phyloP scores from a whole-genome alignment of 2,888 invertebrate genomes.

The Euspilapteryx auroguttella region DNA sequence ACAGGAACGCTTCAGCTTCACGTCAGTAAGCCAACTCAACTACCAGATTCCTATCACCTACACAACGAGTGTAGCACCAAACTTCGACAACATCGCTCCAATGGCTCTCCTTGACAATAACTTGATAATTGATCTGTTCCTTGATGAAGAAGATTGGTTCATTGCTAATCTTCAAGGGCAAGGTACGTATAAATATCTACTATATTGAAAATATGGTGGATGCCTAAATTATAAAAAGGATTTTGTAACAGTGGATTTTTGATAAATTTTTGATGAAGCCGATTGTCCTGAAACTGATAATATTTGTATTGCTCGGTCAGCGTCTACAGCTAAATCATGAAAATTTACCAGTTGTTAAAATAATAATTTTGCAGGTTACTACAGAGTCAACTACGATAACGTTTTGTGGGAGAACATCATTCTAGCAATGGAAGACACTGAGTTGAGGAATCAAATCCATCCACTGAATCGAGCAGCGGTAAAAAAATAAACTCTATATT shows the following conservation, averaged over 20 bases:
- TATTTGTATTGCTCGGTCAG: too few species aligned
- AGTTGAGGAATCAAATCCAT: constrained; percentile 60
- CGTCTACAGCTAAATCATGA: too few species aligned
- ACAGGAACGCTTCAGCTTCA: constrained; percentile 25
- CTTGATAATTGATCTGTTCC: constrained; percentile 12
- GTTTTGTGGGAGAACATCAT: constrained; percentile 67
- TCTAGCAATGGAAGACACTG: constrained; percentile 52
- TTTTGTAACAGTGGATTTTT: too few species aligned
- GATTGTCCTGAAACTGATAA: too few species aligned
- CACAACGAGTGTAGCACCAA: constrained; percentile 26
- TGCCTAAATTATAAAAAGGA: too few species aligned
- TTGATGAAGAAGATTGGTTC: constrained; percentile 33
- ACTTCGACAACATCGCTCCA: constrained; percentile 31
- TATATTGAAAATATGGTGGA: too few species aligned
- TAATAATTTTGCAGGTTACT: constrained; percentile 45
- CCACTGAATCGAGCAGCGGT: constrained; percentile 69
- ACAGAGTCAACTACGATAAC: constrained; percentile 70
- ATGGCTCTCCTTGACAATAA: constrained; percentile 16
- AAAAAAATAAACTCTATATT: too few species aligned
- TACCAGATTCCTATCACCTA: constrained; percentile 50
- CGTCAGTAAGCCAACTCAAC: constrained; percentile 7
- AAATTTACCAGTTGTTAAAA: too few species aligned
- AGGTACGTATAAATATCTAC: constrained; percentile 22
- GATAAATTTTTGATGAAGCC: too few species aligned
- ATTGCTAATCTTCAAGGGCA: constrained; percentile 44